A percentile compares a stretch with the other conserved stretches of the same genome.
phyloP scores from a whole-genome alignment of 2,888 invertebrate genomes.

The Cheilosia scutellata region DNA sequence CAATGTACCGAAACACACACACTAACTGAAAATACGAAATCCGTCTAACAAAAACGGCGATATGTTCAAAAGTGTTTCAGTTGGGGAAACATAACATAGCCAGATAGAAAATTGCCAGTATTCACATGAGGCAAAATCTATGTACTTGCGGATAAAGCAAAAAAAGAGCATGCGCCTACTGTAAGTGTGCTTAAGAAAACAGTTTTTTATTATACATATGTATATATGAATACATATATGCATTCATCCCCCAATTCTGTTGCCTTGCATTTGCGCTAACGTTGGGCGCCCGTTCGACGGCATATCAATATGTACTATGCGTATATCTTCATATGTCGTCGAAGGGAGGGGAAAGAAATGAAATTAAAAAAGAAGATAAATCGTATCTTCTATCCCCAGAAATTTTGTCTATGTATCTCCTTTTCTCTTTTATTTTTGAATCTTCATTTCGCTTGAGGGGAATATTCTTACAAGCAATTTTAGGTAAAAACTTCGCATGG shows the following conservation, averaged over 20 bases:
- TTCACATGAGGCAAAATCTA: slow-evolving; percentile 41
- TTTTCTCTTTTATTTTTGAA: slow-evolving; percentile 19
- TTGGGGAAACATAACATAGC: slow-evolving; percentile 33
- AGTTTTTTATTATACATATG: slow-evolving; percentile 6
- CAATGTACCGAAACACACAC: slow-evolving; percentile 16
- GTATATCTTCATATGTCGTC: background rate
- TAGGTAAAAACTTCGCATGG: background rate
- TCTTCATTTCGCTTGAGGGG: slow-evolving; percentile 27
- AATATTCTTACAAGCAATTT: slow-evolving; percentile 7
- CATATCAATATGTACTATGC: background rate
- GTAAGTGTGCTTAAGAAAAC: slow-evolving; percentile 39
- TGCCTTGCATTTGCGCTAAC: slow-evolving; percentile 42
- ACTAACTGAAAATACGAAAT: slow-evolving; percentile 7
- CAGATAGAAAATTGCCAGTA: slow-evolving; percentile 50
- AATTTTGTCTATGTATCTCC: background rate
- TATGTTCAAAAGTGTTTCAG: slow-evolving; percentile 30
- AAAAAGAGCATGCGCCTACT: slow-evolving; percentile 60
- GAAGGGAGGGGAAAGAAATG: slow-evolving; percentile 1
- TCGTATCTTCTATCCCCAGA: slow-evolving; percentile 1
- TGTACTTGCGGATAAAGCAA: slow-evolving; percentile 17
- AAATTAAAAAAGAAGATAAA: slow-evolving; percentile 1
- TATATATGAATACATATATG: background rate
- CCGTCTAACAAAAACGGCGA: slow-evolving; percentile 9
- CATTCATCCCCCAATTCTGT: slow-evolving; percentile 5
- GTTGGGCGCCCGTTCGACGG: slow-evolving; percentile 17